Evolutionary conservation across 2,888 invertebrate genomes (phyloP).

Genomic region (Netelia inedita): DNA sequence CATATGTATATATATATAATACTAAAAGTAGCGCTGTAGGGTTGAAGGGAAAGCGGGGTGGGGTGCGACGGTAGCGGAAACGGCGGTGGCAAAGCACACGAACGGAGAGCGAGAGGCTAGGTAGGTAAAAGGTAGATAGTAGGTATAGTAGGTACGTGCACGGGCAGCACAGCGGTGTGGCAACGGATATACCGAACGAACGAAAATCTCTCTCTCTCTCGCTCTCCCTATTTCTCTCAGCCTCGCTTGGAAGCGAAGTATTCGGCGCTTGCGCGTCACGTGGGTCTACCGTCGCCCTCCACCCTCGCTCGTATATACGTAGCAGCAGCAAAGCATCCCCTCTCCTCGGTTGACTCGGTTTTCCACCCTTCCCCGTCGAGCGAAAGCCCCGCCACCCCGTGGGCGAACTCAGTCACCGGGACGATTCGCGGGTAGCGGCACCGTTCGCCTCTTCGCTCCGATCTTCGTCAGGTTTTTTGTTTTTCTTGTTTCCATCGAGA

Average conservation of each 20-base stretch:
- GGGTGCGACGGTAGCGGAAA: constrained; percentile 48
- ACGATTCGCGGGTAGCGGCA: constrained; percentile 82
- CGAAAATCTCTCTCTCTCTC: constrained; percentile 51
- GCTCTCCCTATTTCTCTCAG: constrained; percentile 20
- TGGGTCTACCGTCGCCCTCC: constrained; percentile 81
- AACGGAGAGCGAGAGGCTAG: constrained; percentile 37
- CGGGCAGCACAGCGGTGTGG: constrained; percentile 48
- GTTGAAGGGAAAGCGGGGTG: constrained; percentile 23
- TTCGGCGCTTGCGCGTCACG: constrained; percentile 78
- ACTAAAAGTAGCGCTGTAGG: constrained; percentile 27
- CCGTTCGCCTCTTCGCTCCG: constrained; percentile 67
- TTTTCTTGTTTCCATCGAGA: neutral
- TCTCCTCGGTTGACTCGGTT: constrained; percentile 62
- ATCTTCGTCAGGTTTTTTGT: constrained; percentile 9
- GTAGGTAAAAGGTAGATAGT: constrained; percentile 54
- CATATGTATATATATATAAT: constrained; percentile 20
- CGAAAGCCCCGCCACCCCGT: constrained; percentile 72
- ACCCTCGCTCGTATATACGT: constrained; percentile 72
- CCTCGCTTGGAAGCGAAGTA: constrained; percentile 7
- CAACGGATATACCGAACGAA: constrained; percentile 64
- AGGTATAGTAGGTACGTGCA: constrained; percentile 56
- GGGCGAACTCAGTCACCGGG: constrained; percentile 82
- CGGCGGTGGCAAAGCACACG: constrained; percentile 59
- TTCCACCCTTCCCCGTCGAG: constrained; percentile 73
- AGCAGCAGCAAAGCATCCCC: constrained; percentile 66